Percentiles rank a stretch among this genome's conserved stretches.
phyloP scores from a whole-genome alignment of 2,797 vertebrate species.

The Catostomus latipinnis region DNA sequence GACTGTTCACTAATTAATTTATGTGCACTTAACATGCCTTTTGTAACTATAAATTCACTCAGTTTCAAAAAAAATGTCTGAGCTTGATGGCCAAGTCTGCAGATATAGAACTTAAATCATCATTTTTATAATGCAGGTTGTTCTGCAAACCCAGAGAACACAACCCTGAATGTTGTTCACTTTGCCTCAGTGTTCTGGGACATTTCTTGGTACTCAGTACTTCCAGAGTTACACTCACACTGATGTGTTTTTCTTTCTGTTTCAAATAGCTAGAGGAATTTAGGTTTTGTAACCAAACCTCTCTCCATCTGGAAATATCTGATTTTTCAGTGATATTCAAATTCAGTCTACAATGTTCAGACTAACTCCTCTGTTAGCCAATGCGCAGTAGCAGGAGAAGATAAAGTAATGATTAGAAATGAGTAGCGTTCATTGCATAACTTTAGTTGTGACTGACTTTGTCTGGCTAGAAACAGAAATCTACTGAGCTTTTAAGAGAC shows the following conservation, averaged over 20 bases:
- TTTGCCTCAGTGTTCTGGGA: neutral
- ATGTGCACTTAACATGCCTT: neutral
- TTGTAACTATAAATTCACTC: neutral
- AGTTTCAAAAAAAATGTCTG: constrained; percentile 9
- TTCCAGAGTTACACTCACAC: neutral
- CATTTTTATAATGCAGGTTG: neutral
- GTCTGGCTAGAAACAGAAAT: no score
- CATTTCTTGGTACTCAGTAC: neutral
- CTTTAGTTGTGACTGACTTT: no score
- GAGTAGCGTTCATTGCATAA: no score
- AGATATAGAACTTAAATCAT: constrained; percentile 14
- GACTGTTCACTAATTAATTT: no score
- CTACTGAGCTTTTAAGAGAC: no score
- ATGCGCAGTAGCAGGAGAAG: no score
- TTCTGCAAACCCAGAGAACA: constrained; percentile 9
- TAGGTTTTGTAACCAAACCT: no score
- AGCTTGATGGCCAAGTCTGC: neutral
- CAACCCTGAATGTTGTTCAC: neutral
- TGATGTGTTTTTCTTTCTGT: neutral
- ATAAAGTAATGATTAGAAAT: no score
- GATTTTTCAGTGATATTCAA: no score
- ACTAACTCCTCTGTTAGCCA: no score
- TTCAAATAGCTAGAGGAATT: neutral
- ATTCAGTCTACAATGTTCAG: no score
- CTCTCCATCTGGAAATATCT: no score